Evolutionary conservation across 1,140 invertebrate genomes (phyloP), one percentile per base, ranked within the genome.

Genomic region (Drosophila baimaii): DNA sequence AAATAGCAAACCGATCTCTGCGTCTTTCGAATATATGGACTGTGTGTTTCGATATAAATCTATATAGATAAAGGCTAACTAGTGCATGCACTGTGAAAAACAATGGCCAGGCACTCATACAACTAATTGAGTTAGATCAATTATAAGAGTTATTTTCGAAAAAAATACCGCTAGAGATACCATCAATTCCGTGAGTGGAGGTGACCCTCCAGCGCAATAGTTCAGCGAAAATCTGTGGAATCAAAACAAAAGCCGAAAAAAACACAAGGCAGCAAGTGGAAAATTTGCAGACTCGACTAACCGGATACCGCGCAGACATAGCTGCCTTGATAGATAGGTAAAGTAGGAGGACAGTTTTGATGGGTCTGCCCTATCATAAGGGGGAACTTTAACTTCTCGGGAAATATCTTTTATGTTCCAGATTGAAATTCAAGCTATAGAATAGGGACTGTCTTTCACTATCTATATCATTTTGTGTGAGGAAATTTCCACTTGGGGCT

Each of bases 181-280:
- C 43, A 64, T 57, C 58, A 58, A 62, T n/a, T 19, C 39, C 19
- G 29, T 52, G 21, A 10, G 39, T 37, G 13, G 47, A 7, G n/a
- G 21, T 69, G 61, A 66, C 61, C 65, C 29, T 17, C 44, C 13
- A 10, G 13, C 29, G 17, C 10, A 27, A 35, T 66, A 69, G 61
- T 66, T 69, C 29, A 29, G 10, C 43, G 23, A 19, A 72, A 43
- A 72, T 27, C 39, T 56, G 59, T 49, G 63, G 64, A 85, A 86
- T 82, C 82, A 85, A 85, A 85, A 85, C 81, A 85, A 75, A 86
- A 81, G 33, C 46, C 64, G 33, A 76, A 63, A 83, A 46, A 31
- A 51, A 39, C 13, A 52, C 37, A n/a, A 5, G 35, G 19, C 39
- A 43, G 39, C 13, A 21, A 55, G 41, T 56, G 39, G 46, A 54